These are phyloP conservation scores for Dendrocincla tyrannina DNA, from an alignment of 2,797 vertebrate genomes.

Conservation along the genomic window DNA sequence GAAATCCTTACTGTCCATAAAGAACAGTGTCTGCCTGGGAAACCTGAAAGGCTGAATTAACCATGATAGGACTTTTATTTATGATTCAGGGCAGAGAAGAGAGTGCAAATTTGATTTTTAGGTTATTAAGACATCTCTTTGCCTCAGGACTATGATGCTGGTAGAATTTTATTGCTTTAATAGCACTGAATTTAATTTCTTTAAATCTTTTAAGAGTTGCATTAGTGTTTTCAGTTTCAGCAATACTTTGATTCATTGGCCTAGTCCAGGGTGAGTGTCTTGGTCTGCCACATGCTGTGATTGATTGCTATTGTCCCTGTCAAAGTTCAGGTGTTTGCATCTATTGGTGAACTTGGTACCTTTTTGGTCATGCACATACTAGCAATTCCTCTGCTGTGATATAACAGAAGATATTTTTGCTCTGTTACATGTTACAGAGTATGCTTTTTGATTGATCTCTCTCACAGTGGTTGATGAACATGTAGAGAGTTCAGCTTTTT, in stretches of 20 bases:
- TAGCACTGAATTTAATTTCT: not conserved
- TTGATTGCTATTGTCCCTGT: slow-evolving; percentile 41
- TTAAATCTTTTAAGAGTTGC: not conserved
- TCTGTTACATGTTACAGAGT: slow-evolving; percentile 42
- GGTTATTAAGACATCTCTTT: not conserved
- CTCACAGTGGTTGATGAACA: slow-evolving; percentile 38
- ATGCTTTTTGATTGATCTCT: slow-evolving; percentile 64
- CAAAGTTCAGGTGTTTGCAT: slow-evolving; percentile 54
- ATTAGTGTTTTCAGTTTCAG: slow-evolving; percentile 3
- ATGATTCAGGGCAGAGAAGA: not conserved
- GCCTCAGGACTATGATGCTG: not conserved
- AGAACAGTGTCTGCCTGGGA: not conserved
- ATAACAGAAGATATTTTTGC: slow-evolving; percentile 55
- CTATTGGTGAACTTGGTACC: slow-evolving; percentile 44
- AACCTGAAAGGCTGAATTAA: not conserved
- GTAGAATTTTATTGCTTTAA: slow-evolving; percentile 18
- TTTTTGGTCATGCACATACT: not conserved
- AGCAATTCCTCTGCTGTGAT: not conserved
- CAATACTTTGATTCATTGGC: not conserved
- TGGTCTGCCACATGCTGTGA: slow-evolving; percentile 21
- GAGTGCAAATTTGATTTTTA: slow-evolving; percentile 17
- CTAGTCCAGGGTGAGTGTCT: not conserved
- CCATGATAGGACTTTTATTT: not conserved
- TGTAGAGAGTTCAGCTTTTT: slow-evolving; percentile 38
- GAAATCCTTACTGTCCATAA: not conserved